Evolutionary conservation across 2,797 vertebrate genomes (phyloP).

Genomic region (Orientallactaga sibirica): DNA sequence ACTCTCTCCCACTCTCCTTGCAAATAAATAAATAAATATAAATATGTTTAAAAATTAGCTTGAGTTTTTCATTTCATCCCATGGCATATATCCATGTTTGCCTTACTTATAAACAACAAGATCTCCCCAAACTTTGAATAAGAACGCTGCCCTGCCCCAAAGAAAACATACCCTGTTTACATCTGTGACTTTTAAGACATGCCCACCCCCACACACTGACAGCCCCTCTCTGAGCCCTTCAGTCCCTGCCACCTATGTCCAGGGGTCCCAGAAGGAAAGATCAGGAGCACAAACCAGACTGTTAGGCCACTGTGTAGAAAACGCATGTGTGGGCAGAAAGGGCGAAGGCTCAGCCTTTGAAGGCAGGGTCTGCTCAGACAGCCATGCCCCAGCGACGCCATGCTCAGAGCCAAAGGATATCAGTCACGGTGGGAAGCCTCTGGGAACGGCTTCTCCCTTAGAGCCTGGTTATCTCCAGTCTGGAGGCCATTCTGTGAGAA

Average conservation of each 20-base stretch:
- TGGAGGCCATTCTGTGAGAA: accelerated
- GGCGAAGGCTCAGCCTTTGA: neutral
- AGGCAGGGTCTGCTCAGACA: neutral
- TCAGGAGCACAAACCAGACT: neutral
- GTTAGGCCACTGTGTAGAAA: neutral
- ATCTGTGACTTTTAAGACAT: constrained; percentile 11
- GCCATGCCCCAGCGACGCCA: neutral
- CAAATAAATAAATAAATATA: too few relatives aligned
- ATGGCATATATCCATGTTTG: constrained; percentile 26
- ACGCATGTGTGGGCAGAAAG: neutral
- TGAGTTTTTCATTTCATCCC: neutral
- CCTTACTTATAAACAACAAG: constrained; percentile 66
- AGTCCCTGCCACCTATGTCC: accelerated
- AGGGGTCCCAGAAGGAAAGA: neutral
- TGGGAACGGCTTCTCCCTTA: neutral
- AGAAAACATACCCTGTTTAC: constrained; percentile 49
- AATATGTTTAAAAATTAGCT: neutral
- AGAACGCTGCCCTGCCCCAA: constrained; percentile 37
- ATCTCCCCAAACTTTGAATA: constrained; percentile 27
- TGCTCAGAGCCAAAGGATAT: neutral
- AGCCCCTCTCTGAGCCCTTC: neutral
- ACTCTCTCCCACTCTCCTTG: too few relatives aligned
- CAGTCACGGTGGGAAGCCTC: neutral
- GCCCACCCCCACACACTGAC: neutral
- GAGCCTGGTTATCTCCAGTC: neutral